Evolutionary conservation across 2,888 invertebrate genomes (phyloP).

Genomic region (Autographa pulchrina): DNA sequence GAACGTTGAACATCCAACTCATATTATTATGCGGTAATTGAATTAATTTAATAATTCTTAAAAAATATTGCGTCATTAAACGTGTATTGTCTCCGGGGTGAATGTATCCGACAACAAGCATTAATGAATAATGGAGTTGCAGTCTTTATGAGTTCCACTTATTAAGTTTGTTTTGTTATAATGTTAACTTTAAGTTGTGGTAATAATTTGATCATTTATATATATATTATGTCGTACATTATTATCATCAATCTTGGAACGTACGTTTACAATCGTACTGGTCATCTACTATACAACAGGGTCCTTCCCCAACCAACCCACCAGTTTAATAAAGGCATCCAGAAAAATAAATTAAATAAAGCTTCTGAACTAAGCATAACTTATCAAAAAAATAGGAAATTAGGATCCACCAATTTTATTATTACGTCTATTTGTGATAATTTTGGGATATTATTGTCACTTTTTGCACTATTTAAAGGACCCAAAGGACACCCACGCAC

Average conservation of each 20-base stretch:
- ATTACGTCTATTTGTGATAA: conserved; percentile 53
- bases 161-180: conserved; percentile 35
- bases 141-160: conserved; percentile 46
- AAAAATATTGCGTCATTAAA: conserved; percentile 52
- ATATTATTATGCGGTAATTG: conserved; percentile 54
- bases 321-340: not conserved
- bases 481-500: conserved; percentile 66
- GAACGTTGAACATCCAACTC: conserved; percentile 42
- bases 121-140: conserved; percentile 51
- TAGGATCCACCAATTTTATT: conserved; percentile 51
- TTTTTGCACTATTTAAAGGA: conserved; percentile 63
- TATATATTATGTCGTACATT: not conserved
- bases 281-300: not conserved
- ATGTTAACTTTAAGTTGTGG: conserved; percentile 23
- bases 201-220: conserved; percentile 28
- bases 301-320: not conserved
- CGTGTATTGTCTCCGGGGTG: conserved; percentile 46
- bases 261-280: not conserved
- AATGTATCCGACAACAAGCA: conserved; percentile 38
- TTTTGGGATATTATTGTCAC: conserved; percentile 68
- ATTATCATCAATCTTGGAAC: not conserved
- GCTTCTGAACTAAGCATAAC: conserved; percentile 14
- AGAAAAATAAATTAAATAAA: not conserved
- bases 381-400: not conserved
- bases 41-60: conserved; percentile 60